A percentile compares a stretch with the other conserved stretches of the same genome.
Evolutionary conservation across 2,888 invertebrate genomes (phyloP).

Genomic region (Willowsia nigromaculata): DNA sequence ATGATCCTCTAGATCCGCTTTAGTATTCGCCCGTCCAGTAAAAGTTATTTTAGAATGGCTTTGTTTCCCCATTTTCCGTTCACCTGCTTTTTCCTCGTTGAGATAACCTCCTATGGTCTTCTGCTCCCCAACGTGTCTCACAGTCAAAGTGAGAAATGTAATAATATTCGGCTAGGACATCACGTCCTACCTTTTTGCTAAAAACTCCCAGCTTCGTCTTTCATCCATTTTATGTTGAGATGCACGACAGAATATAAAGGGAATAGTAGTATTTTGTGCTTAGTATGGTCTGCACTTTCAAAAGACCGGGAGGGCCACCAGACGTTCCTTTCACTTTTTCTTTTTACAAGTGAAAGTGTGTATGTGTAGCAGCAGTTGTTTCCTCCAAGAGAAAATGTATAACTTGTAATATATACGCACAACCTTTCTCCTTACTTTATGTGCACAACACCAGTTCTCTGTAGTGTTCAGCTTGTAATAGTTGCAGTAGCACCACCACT

Average conservation of each 20-base stretch:
- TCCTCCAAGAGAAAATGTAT: constrained; percentile 36
- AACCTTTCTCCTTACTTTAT: constrained; percentile 27
- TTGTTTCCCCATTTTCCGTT: constrained; percentile 43
- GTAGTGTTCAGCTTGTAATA: not conserved
- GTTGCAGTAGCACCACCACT: not conserved
- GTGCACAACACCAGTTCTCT: not conserved
- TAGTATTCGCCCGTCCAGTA: constrained; percentile 56
- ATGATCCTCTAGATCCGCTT: constrained; percentile 44
- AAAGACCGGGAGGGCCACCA: constrained; percentile 30
- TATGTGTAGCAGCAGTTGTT: constrained; percentile 38
- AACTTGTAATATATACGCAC: constrained; percentile 20
- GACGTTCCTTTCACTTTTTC: constrained; percentile 9
- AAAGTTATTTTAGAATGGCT: not conserved
- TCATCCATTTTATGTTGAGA: constrained; percentile 67
- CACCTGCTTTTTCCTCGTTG: not conserved
- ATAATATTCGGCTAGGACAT: constrained; percentile 70
- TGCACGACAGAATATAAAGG: constrained; percentile 51
- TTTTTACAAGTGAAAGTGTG: not conserved
- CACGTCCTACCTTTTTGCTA: constrained; percentile 70
- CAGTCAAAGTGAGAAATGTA: constrained; percentile 42
- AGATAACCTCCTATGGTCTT: constrained; percentile 52
- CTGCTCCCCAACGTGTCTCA: not conserved
- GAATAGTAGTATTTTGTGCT: too few relatives aligned
- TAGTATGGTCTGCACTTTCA: constrained; percentile 36
- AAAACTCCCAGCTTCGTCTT: constrained; percentile 58